Percentiles rank a stretch among this genome's conserved stretches.
Conservation (phyloP, 2,113 vertebrate species). For the Ictidomys tridecemlineatus region DNA sequence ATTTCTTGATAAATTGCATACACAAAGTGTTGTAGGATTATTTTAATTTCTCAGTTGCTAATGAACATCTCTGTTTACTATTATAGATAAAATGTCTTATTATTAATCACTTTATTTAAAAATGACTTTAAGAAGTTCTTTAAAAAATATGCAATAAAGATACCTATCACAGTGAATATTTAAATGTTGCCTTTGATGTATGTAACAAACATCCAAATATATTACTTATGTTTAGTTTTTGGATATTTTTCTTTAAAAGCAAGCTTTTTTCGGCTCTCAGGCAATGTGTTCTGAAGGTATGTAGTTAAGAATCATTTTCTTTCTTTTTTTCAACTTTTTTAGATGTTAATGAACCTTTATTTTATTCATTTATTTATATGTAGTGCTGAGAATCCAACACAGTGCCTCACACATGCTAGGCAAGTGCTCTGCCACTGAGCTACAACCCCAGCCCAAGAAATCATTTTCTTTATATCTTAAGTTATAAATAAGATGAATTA, state of each 20-base stretch:
- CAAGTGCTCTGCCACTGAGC: too few species aligned
- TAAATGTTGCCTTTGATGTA: conserved; percentile 13
- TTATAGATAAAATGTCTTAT: conserved; percentile 82
- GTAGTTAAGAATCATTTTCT: background rate
- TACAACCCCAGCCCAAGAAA: background rate
- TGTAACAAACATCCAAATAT: conserved; percentile 10
- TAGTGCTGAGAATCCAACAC: too few species aligned
- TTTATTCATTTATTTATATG: too few species aligned
- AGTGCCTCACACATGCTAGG: too few species aligned
- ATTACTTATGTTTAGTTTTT: conserved; percentile 42
- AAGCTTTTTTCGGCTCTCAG: background rate
- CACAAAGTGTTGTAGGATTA: conserved; percentile 83
- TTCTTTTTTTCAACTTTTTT: too few species aligned
- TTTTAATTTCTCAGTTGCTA: conserved; percentile 87
- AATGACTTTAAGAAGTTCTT: conserved; percentile 72
- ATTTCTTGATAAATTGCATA: conserved; percentile 87
- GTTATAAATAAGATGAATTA: background rate
- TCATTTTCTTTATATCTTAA: conserved; percentile 24
- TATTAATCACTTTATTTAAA: conserved; percentile 81
- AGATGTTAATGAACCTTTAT: too few species aligned
- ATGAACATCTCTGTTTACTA: conserved; percentile 86
- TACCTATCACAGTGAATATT: background rate
- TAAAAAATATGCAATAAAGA: conserved; percentile 3
- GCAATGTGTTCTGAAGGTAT: background rate
- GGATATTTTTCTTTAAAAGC: conserved; percentile 38